Evolutionary conservation across 2,888 invertebrate genomes (phyloP), one percentile per base, ranked within the genome.

Genomic region (Hipparchia sbordonii): DNA sequence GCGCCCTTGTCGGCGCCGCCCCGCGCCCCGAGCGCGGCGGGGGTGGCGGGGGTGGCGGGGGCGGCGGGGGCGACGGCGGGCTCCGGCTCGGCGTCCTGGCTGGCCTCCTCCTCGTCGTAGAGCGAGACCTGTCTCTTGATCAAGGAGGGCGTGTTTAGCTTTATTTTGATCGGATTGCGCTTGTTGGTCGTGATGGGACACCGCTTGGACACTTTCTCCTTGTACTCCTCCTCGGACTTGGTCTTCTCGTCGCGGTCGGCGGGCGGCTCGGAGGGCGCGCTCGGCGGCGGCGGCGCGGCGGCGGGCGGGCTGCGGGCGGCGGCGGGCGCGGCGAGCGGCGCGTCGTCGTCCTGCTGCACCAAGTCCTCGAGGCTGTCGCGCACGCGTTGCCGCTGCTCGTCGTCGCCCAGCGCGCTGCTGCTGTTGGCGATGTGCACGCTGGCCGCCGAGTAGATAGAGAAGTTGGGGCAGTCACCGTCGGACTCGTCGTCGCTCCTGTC

Each of bases 371-470:
- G 75, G 74, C 81, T 79, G 69, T 82, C 78, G n/a, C 7, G 46
- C 48, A 13, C 62, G 48, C 7, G 46, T 54, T 75, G 74, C 45
- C 73, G 74, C 8, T 73, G 78, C 65, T 72, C 74, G 63, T 74
- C 67, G 23, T 81, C 80, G 12, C 75, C 73, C n/a, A 79, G 70
- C 23, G 74, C 78, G 70, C 77, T 79, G 45, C 83, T 78, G 75
- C 92, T 94, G 78, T 95, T 94, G 0, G 96, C 96, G 68, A 97
- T 95, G 78, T 96, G 96, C 83, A 97, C 96, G 74, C 97, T 97
- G 80, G 97, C 96, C 8, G 96, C 96, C 0, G 97, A 97, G 88
- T 97, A 97, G 78, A 97, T 96, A 10, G 96, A 96, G 86, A 97
- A 97, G 87, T 97, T 97, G 5, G 97, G 97, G 87, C 97, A 97